These are phyloP conservation scores for Entomobrya proxima DNA, from an alignment of 2,888 invertebrate species.

Conservation along the genomic window DNA sequence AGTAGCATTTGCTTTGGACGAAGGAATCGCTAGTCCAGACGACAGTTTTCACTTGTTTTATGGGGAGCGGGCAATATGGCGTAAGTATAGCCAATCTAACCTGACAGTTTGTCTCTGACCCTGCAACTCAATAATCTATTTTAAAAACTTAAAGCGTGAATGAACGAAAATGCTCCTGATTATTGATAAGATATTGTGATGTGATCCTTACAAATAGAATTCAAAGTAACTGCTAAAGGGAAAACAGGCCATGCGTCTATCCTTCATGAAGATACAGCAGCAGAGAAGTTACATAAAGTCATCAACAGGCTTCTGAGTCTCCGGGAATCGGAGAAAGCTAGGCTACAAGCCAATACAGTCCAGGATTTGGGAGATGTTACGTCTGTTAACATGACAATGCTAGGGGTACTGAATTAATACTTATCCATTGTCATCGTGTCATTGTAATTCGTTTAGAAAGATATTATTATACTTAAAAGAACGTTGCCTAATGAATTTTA, in stretches of 20 bases:
- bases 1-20: constrained; percentile 90
- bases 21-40: constrained; percentile 86
- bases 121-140: no score
- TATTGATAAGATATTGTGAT: no score
- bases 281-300: constrained; percentile 86
- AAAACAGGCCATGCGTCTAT: constrained; percentile 92
- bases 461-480: background rate
- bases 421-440: background rate
- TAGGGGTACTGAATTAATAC: constrained; percentile 79
- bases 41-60: constrained; percentile 84
- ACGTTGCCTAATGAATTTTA: background rate
- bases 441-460: background rate
- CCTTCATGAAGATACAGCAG: constrained; percentile 88
- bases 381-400: constrained; percentile 88
- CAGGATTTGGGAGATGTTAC: constrained; percentile 90
- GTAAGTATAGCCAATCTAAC: constrained; percentile 85
- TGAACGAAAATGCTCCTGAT: no score
- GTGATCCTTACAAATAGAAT: constrained; percentile 45
- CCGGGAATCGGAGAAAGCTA: constrained; percentile 83
- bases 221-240: constrained; percentile 80
- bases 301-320: constrained; percentile 86
- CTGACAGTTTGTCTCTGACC: no score
- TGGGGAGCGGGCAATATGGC: constrained; percentile 89
- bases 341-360: constrained; percentile 82
- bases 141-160: no score